Conservation (phyloP, 2,888 invertebrate genomes). For the Dryocosmus kuriphilus region DNA sequence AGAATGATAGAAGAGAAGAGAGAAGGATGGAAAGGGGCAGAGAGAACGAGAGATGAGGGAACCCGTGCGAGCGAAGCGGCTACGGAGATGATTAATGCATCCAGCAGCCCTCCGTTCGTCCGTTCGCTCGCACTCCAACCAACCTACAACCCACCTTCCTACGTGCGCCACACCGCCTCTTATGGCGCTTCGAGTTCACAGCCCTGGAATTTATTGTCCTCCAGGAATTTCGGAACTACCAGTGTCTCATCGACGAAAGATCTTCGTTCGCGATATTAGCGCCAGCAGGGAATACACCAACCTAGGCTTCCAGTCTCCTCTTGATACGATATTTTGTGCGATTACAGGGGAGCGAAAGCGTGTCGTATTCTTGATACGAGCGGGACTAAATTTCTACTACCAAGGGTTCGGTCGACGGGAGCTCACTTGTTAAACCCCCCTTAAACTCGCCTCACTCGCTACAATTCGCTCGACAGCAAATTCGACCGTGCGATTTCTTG, state of each 20-base stretch:
- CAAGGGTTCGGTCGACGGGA: constrained; percentile 37
- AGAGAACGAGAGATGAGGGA: constrained; percentile 45
- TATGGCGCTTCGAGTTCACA: constrained; percentile 32
- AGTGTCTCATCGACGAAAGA: constrained; percentile 33
- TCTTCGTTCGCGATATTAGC: constrained; percentile 20
- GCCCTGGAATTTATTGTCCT: constrained; percentile 33
- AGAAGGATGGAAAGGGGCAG: constrained; percentile 7
- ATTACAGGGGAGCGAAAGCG: constrained; percentile 15
- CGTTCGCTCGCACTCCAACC: constrained; percentile 58
- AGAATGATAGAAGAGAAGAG: background rate
- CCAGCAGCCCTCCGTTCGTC: constrained; percentile 63
- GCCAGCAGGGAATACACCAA: constrained; percentile 17
- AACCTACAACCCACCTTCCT: constrained; percentile 49
- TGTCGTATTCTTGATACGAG: constrained; percentile 9
- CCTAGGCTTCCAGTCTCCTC: background rate
- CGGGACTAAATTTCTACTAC: constrained; percentile 22
- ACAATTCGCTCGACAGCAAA: constrained; percentile 47
- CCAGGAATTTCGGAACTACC: constrained; percentile 14
- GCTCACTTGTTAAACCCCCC: constrained; percentile 47
- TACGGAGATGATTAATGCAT: constrained; percentile 71
- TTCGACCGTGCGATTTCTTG: constrained; percentile 53
- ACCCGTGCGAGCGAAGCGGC: constrained; percentile 58
- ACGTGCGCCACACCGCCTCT: constrained; percentile 28
- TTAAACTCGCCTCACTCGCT: constrained; percentile 43
- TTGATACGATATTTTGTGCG: constrained; percentile 23